A percentile compares a stretch with the other conserved stretches of the same genome.
Evolutionary conservation across 2,113 vertebrate genomes (phyloP).

Genomic region (Mastomys natalensis): DNA sequence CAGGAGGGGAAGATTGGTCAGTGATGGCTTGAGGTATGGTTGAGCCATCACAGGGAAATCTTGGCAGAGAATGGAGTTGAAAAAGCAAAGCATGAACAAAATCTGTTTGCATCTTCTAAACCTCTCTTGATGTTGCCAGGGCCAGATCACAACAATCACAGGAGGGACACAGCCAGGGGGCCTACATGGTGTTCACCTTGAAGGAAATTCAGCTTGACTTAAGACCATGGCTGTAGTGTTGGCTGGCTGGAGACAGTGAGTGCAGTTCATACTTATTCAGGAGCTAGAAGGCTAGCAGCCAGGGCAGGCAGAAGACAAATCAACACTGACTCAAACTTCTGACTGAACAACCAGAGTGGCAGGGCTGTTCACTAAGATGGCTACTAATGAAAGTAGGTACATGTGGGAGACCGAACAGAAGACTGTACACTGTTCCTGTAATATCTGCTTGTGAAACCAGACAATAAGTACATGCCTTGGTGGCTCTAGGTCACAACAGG

Average conservation of each 20-base stretch:
- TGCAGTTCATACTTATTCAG: not conserved
- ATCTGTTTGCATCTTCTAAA: no score
- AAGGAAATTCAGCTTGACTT: not conserved
- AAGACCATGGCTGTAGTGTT: not conserved
- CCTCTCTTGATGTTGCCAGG: no score
- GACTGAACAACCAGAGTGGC: not conserved
- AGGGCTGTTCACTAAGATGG: not conserved
- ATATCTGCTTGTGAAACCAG: not conserved
- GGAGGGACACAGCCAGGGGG: not conserved
- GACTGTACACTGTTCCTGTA: not conserved
- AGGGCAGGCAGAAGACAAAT: no score
- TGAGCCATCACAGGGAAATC: not conserved
- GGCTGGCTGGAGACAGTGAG: not conserved
- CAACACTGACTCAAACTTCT: not conserved
- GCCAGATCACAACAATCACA: no score
- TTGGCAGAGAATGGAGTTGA: not conserved
- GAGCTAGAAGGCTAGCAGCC: not conserved
- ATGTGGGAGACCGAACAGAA: not conserved
- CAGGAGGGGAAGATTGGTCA: not conserved
- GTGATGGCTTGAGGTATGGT: not conserved
- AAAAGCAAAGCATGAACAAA: no score
- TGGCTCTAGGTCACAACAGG: accelerated
- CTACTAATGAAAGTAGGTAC: not conserved
- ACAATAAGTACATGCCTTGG: not conserved
- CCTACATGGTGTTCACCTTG: no score